These are phyloP conservation scores for Jordanella pulchra DNA, from an alignment of 2,797 vertebrate genomes.

Conservation along the genomic window DNA sequence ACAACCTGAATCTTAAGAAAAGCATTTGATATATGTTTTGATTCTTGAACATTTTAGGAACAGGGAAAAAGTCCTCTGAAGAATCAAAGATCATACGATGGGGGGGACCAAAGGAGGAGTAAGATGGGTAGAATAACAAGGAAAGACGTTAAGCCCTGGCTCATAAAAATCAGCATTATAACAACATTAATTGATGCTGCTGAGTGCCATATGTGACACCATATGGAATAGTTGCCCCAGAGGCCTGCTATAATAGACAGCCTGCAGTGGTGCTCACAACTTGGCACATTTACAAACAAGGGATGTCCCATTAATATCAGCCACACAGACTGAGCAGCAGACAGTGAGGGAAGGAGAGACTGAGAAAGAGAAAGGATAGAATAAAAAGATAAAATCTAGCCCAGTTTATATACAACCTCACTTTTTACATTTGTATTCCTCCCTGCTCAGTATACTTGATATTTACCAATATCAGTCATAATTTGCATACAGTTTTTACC, in stretches of 20 bases:
- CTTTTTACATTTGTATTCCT: neutral
- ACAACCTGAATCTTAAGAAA: conserved; percentile 48
- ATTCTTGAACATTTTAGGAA: conserved; percentile 47
- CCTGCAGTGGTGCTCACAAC: conserved; percentile 80
- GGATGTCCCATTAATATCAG: conserved; percentile 83
- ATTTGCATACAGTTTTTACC: neutral
- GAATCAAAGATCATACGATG: conserved; percentile 35
- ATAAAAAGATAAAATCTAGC: conserved; percentile 18
- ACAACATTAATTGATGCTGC: conserved; percentile 88
- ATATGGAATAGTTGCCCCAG: conserved; percentile 83
- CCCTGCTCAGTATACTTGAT: conserved; percentile 11
- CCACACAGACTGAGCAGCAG: conserved; percentile 68
- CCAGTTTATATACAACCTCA: conserved; percentile 30
- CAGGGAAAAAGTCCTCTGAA: conserved; percentile 33
- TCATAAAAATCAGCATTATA: conserved; percentile 85
- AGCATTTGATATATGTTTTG: conserved; percentile 35
- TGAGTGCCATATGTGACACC: conserved; percentile 84
- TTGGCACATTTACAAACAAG: conserved; percentile 87
- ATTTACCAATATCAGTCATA: neutral
- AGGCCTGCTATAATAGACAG: conserved; percentile 85
- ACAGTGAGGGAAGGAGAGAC: conserved; percentile 46
- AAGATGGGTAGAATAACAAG: conserved; percentile 14
- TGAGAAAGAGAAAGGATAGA: conserved; percentile 24
- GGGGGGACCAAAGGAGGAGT: neutral
- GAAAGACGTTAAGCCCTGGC: conserved; percentile 59